Conservation (phyloP, 2,888 invertebrate species). For the Plebejus melissa region DNA sequence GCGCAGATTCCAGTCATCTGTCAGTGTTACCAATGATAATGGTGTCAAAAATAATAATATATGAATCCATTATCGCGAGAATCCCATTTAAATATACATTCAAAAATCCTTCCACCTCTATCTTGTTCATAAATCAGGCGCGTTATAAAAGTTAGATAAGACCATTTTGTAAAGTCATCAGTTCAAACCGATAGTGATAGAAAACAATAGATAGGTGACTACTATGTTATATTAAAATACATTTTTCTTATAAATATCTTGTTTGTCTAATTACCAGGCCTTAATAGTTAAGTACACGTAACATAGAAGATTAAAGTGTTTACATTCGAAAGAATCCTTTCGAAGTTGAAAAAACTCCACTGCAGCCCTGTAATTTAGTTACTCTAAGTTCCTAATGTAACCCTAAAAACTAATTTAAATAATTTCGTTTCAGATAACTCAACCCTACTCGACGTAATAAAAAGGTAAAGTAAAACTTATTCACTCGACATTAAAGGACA, state of each 20-base stretch:
- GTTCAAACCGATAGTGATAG: not conserved
- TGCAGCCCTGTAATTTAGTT: conserved; percentile 22
- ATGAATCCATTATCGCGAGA: conserved; percentile 23
- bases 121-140: conserved; percentile 28
- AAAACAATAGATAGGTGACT: not conserved
- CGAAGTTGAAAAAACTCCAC: not conserved
- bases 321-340: not conserved
- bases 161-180: conserved; percentile 4
- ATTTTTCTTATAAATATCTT: not conserved
- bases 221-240: too few relatives aligned
- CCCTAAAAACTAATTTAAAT: conserved; percentile 25
- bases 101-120: not conserved
- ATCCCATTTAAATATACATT: conserved; percentile 19
- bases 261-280: not conserved
- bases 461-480: conserved; percentile 29
- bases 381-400: conserved; percentile 14
- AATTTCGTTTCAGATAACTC: conserved; percentile 29
- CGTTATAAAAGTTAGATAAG: not conserved
- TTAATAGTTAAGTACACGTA: not conserved
- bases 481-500: conserved; percentile 30
- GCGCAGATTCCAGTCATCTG: conserved; percentile 52
- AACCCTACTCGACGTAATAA: conserved; percentile 26
- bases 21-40: conserved; percentile 43
- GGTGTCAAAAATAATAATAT: conserved; percentile 30
- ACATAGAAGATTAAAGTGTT: not conserved